Percentiles rank a stretch among this genome's conserved stretches.
phyloP scores from a whole-genome alignment of 2,888 invertebrate genomes.

The Idaea biselata region DNA sequence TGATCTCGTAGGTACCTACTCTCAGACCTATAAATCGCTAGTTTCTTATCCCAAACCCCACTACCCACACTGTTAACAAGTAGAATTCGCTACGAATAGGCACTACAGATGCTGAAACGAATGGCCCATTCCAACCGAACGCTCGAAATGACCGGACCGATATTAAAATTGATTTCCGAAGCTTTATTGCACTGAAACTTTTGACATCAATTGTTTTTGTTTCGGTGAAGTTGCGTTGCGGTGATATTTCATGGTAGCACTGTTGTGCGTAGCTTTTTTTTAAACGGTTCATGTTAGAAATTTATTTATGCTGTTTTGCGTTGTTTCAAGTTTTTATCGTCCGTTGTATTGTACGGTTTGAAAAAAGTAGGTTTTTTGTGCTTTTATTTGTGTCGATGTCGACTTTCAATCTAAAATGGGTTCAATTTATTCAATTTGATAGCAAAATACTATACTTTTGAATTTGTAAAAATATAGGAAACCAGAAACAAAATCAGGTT shows the following conservation, averaged over 20 bases:
- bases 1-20: neutral
- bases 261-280: conserved; percentile 8
- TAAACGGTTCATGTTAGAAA: neutral
- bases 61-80: conserved; percentile 36
- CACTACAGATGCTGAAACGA: conserved; percentile 45
- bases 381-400: neutral
- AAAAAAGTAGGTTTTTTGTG: neutral
- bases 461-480: no score
- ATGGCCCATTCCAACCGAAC: conserved; percentile 36
- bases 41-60: conserved; percentile 21
- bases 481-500: no score
- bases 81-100: conserved; percentile 42
- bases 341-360: neutral
- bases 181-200: conserved; percentile 48
- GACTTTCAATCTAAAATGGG: neutral
- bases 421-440: neutral
- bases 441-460: no score
- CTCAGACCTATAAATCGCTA: neutral
- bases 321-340: conserved; percentile 3
- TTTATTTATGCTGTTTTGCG: neutral
- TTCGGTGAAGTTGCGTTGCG: conserved; percentile 36
- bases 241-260: conserved; percentile 23
- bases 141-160: conserved; percentile 28
- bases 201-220: conserved; percentile 45
- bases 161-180: conserved; percentile 64